These are phyloP conservation scores for Plebejus argus DNA, from an alignment of 2,888 invertebrate species.

Conservation along the genomic window DNA sequence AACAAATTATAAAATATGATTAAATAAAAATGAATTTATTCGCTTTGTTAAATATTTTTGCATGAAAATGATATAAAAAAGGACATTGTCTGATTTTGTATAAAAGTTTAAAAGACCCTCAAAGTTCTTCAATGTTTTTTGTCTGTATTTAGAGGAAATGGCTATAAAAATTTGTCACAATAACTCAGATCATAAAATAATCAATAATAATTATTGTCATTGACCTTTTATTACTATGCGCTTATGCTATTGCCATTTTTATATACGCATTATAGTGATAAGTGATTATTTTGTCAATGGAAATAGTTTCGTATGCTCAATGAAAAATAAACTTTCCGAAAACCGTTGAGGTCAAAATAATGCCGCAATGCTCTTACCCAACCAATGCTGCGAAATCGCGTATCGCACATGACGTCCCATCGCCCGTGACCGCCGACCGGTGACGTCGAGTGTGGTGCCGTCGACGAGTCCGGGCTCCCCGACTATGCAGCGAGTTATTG, in stretches of 20 bases:
- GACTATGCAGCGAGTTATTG: conserved; percentile 27
- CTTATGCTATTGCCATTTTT: too few species aligned
- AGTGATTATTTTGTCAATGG: too few species aligned
- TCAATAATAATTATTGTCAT: not conserved
- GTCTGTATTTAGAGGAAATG: not conserved
- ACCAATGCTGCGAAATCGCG: not conserved
- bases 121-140: not conserved
- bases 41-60: too few species aligned
- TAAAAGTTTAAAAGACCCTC: not conserved
- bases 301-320: too few species aligned
- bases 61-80: too few species aligned
- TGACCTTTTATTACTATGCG: not conserved
- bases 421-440: not conserved
- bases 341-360: not conserved
- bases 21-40: too few species aligned
- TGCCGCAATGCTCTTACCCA: not conserved
- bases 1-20: too few species aligned
- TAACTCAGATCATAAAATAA: not conserved
- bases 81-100: not conserved
- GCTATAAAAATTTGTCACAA: not conserved
- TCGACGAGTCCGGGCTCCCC: not conserved
- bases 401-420: not conserved
- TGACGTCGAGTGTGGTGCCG: not conserved
- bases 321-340: too few species aligned
- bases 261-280: too few species aligned